phyloP scores from a whole-genome alignment of 2,888 invertebrate species.

The Phymatocera aterrima region DNA sequence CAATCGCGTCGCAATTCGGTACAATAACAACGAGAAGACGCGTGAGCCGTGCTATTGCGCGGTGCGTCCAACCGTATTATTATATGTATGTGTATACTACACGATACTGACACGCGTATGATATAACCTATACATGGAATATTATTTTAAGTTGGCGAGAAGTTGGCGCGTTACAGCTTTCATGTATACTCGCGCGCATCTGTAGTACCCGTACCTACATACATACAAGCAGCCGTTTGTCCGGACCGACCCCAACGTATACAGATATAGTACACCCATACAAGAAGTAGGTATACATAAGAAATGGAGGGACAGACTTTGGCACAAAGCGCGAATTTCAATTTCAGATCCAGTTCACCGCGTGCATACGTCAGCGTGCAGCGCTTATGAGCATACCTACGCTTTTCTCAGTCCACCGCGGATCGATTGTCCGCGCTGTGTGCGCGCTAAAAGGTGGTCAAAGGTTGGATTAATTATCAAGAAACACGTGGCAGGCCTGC shows the following conservation, averaged over 20 bases:
- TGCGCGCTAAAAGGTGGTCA: conserved; percentile 29
- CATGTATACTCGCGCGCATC: background rate
- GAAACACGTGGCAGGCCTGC: conserved; percentile 16
- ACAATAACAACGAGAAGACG: too few species aligned
- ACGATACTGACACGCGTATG: background rate
- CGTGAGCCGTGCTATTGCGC: background rate
- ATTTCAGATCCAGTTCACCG: conserved; percentile 44
- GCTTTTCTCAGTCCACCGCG: conserved; percentile 13
- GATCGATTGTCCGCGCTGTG: conserved; percentile 22
- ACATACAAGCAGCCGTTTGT: background rate
- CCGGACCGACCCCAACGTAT: conserved; percentile 25
- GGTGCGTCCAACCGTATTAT: background rate
- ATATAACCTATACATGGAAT: background rate
- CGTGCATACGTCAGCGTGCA: conserved; percentile 30
- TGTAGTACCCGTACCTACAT: background rate
- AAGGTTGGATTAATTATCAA: conserved; percentile 16
- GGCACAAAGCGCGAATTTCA: conserved; percentile 24
- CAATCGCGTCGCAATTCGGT: background rate
- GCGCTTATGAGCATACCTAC: conserved; percentile 43
- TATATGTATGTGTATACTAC: background rate
- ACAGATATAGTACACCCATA: background rate
- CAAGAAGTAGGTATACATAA: background rate
- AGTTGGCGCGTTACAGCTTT: background rate
- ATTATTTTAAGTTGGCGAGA: conserved; percentile 1
- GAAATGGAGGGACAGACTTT: background rate